phyloP scores from a whole-genome alignment of 1,140 invertebrate genomes.

The Hypsibius dujardini region DNA sequence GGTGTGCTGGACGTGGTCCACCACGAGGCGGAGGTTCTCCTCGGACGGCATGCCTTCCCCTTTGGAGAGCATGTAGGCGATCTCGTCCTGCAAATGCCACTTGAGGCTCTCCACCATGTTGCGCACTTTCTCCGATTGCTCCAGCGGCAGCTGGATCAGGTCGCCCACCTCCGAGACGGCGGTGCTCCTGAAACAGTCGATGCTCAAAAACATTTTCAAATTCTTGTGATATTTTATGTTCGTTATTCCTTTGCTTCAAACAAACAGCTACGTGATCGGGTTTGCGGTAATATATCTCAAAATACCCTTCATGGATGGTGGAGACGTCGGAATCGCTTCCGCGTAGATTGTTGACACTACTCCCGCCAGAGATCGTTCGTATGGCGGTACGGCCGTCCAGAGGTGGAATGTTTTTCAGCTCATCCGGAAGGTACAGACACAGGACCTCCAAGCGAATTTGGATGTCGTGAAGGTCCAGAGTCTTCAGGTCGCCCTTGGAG shows the following conservation, averaged over 20 bases:
- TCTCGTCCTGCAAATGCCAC: conserved; percentile 56
- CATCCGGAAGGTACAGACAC: conserved; percentile 45
- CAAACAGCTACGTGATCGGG: too few relatives aligned
- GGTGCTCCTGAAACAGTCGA: background rate
- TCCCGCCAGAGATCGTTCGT: conserved; percentile 11
- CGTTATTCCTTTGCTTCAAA: too few relatives aligned
- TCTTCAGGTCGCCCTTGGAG: conserved; percentile 26
- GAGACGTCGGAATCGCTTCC: conserved; percentile 12
- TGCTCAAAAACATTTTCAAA: background rate
- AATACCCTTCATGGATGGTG: conserved; percentile 4
- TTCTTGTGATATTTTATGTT: too few relatives aligned
- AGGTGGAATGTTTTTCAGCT: conserved; percentile 37
- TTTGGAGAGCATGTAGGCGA: conserved; percentile 38
- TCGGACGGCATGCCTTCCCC: conserved; percentile 27
- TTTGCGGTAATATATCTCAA: background rate
- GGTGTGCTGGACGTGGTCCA: conserved; percentile 42
- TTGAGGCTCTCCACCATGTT: conserved; percentile 36
- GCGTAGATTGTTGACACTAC: background rate
- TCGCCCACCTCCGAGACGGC: background rate
- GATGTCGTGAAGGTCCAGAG: conserved; percentile 33
- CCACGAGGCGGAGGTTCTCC: conserved; percentile 45
- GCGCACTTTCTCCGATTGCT: background rate
- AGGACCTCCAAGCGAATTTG: conserved; percentile 49
- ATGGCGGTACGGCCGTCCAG: conserved; percentile 26
- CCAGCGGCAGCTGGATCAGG: background rate